Base-by-base conservation (phyloP, 2,113 vertebrate genomes). In the Hystrix cristata region DNA sequence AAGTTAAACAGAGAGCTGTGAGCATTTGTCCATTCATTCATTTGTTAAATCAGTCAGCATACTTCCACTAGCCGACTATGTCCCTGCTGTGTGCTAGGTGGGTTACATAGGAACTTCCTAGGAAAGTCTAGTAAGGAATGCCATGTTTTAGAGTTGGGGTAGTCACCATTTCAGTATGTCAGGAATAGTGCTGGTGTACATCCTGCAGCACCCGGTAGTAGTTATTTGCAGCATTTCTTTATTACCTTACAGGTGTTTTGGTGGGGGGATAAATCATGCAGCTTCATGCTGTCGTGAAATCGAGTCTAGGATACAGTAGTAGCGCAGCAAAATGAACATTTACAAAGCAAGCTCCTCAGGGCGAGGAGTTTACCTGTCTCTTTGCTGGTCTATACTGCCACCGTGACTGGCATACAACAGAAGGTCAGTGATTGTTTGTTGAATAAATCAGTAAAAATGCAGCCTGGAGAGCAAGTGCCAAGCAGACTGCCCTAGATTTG, bases 331-430 rank as follows among this genome's bases (percentile, higher is more conserved):
- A 67, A 57, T 53, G 18, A 48, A 14, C 34, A n/a, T 4, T 74
- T 27, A 59, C n/a, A 46, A 85, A 12, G 3, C 25, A 81, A 43
- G 46, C 15, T 34, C 43, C 3, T 2, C 11, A 19, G 0, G 7
- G 9, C 1, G 19, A 13, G 6, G 4, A 1, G 64, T 53, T 62
- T 57, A 21, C 3, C 8, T 43, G 7, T 81, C 5, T 34, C 11
- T 53, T 15, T 51, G 2, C 6, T 83, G 48, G 11, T 60, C 18
- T 64, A 0, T 38, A 13, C 27, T 7, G 12, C 7, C 29, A 5
- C 13, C 21, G 65, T 19, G 14, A 1, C 43, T 78, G 31, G 25
- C 13, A 2, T 13, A 18, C 11, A 23, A 15, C 1, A 76, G 65
- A 79, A 65, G 16, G 2, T 31, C 5, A 14, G 2, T 53, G n/a